These are phyloP conservation scores for Polyommatus icarus DNA, from an alignment of 2,888 invertebrate species.

Conservation along the genomic window DNA sequence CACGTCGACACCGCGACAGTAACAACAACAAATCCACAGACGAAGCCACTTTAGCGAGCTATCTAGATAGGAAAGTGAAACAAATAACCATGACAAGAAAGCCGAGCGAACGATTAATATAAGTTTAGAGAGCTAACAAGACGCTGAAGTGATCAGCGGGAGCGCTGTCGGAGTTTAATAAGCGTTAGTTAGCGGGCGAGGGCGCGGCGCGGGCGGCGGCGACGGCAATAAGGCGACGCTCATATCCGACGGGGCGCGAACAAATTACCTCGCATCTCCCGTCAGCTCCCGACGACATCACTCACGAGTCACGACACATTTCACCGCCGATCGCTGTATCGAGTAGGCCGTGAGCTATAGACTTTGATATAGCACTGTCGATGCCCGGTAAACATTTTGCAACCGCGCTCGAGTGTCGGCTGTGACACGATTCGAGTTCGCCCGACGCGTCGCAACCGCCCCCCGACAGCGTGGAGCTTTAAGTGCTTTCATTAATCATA, in stretches of 20 bases:
- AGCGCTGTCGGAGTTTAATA: slow-evolving; percentile 79
- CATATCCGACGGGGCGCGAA: slow-evolving; percentile 69
- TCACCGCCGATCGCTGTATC: slow-evolving; percentile 48
- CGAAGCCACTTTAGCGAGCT: neutral
- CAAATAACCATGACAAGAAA: slow-evolving; percentile 60
- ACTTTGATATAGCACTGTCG: slow-evolving; percentile 43
- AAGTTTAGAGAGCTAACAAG: slow-evolving; percentile 78
- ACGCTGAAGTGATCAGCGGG: slow-evolving; percentile 78
- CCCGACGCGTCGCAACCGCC: slow-evolving; percentile 17
- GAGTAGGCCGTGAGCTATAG: slow-evolving; percentile 51
- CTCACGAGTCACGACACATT: slow-evolving; percentile 46
- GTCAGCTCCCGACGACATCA: slow-evolving; percentile 48
- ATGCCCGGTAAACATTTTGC: slow-evolving; percentile 36
- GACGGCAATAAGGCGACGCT: slow-evolving; percentile 71
- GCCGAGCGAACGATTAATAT: slow-evolving; percentile 73
- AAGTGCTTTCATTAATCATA: neutral
- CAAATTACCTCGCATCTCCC: slow-evolving; percentile 57
- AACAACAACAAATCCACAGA: neutral
- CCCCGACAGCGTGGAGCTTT: neutral
- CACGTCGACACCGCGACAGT: neutral
- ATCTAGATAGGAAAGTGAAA: slow-evolving; percentile 49
- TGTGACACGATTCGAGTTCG: slow-evolving; percentile 10
- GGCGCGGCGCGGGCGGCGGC: slow-evolving; percentile 63
- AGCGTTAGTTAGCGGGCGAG: slow-evolving; percentile 73
- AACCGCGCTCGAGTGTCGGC: slow-evolving; percentile 33